Percentiles rank a stretch among this genome's conserved stretches.
Conservation (phyloP, 2,888 invertebrate species). For the Aproaerema taeniolella region DNA sequence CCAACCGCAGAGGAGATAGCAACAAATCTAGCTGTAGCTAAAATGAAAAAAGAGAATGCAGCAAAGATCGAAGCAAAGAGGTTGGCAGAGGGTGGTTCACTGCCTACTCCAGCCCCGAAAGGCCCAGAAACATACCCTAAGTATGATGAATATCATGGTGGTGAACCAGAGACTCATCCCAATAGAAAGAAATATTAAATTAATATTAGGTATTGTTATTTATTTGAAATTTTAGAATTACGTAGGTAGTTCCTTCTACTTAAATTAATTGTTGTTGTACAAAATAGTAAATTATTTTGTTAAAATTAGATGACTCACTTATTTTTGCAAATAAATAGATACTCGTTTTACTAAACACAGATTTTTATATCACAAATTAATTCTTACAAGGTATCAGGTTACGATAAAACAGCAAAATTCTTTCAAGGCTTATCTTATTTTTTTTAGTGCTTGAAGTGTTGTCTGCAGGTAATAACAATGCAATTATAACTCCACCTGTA, state of each 20-base stretch:
- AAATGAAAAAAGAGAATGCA: constrained; percentile 86
- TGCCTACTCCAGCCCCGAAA: constrained; percentile 39
- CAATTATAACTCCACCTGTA: no score
- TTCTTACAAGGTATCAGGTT: no score
- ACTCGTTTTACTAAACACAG: no score
- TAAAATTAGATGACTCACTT: neutral
- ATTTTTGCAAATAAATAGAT: neutral
- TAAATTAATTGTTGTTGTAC: no score
- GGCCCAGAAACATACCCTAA: constrained; percentile 68
- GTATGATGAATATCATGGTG: constrained; percentile 79
- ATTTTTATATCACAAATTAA: no score
- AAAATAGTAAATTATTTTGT: no score
- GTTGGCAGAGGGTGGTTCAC: constrained; percentile 59
- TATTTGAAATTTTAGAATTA: no score
- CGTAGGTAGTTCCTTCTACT: no score
- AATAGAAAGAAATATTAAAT: neutral
- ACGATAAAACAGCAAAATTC: no score
- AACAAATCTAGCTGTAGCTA: constrained; percentile 82
- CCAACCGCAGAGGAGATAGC: constrained; percentile 86
- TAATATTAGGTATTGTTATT: neutral
- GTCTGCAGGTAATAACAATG: no score
- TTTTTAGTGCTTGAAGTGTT: no score
- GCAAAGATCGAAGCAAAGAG: constrained; percentile 80
- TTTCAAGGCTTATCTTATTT: no score
- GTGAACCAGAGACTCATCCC: constrained; percentile 41